A percentile compares a stretch with the other conserved stretches of the same genome.
phyloP scores from a whole-genome alignment of 2,797 vertebrate species.

The Falco rusticolus region DNA sequence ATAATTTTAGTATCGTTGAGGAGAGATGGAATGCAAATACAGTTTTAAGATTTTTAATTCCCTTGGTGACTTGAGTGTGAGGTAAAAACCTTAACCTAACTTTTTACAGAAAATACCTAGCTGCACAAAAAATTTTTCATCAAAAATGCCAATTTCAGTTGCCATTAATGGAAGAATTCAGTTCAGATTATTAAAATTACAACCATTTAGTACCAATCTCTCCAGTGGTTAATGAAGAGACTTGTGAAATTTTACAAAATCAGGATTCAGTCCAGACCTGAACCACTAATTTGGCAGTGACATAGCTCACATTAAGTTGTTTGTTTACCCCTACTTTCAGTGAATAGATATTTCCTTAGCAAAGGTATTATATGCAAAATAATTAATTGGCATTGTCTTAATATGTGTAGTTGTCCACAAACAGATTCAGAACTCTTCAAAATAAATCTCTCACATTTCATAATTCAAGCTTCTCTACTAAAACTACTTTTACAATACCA shows the following conservation, averaged over 20 bases:
- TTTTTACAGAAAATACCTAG: neutral
- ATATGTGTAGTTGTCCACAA: neutral
- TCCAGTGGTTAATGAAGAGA: neutral
- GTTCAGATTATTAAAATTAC: neutral
- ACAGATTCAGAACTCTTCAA: neutral
- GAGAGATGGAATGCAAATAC: neutral
- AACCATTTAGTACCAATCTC: neutral
- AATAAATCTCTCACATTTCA: neutral
- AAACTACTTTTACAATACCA: neutral
- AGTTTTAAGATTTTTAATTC: neutral
- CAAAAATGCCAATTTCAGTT: neutral
- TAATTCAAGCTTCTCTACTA: neutral
- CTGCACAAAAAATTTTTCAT: neutral
- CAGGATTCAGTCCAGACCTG: neutral
- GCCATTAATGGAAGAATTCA: neutral
- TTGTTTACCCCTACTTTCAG: neutral
- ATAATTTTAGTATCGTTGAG: neutral
- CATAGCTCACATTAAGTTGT: neutral
- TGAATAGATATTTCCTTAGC: neutral
- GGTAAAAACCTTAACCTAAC: neutral
- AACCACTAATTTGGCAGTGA: neutral
- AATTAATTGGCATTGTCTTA: neutral
- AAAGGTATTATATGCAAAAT: neutral
- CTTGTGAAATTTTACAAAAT: neutral
- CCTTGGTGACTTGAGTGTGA: neutral